These are phyloP conservation scores for Varecia variegata DNA, from an alignment of 2,797 vertebrate genomes.

Conservation along the genomic window DNA sequence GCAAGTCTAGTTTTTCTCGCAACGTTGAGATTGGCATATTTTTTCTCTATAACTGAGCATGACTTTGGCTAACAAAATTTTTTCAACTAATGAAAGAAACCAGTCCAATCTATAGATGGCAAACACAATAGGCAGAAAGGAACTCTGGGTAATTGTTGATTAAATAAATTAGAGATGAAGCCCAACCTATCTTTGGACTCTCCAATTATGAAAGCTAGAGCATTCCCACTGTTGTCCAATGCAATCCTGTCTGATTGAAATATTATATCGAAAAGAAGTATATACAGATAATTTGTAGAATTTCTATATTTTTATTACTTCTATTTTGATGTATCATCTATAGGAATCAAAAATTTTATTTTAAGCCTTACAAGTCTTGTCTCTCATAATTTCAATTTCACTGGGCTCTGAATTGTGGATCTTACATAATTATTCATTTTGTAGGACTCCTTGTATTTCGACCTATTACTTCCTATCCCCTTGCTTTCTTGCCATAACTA, in stretches of 20 bases:
- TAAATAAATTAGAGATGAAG: neutral
- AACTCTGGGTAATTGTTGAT: neutral
- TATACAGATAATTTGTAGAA: neutral
- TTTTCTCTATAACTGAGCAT: neutral
- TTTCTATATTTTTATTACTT: slow-evolving; percentile 17
- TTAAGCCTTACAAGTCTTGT: neutral
- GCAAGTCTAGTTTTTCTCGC: neutral
- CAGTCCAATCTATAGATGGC: neutral
- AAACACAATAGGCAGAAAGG: neutral
- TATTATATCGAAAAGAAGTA: neutral
- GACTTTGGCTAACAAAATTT: neutral
- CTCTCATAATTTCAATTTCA: slow-evolving; percentile 28
- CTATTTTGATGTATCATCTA: slow-evolving; percentile 20
- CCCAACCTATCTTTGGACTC: neutral
- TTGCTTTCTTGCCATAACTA: slow-evolving; percentile 50
- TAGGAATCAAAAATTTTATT: neutral
- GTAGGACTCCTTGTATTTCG: neutral
- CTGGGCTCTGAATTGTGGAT: neutral
- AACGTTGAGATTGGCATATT: neutral
- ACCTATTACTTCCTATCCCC: neutral
- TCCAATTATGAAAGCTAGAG: neutral
- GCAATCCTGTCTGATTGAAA: neutral
- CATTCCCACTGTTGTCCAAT: neutral
- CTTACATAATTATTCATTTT: slow-evolving; percentile 7
- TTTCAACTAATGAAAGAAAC: neutral